A percentile compares a stretch with the other conserved stretches of the same genome.
These are phyloP conservation scores for Notamacropus eugenii DNA, from an alignment of 2,797 vertebrate genomes.

Conservation along the genomic window DNA sequence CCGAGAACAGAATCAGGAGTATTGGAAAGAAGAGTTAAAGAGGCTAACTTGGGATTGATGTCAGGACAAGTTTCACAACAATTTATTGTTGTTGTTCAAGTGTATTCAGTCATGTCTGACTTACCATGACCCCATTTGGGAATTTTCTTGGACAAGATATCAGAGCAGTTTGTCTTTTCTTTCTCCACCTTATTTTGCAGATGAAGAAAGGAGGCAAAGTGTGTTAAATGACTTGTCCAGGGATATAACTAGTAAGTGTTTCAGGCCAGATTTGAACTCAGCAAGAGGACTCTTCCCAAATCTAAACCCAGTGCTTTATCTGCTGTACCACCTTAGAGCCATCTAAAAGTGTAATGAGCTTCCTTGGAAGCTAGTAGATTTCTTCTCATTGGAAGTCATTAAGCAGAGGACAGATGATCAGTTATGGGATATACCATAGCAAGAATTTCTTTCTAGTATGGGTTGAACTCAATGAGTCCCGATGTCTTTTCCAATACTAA, in stretches of 20 bases:
- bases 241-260: neutral
- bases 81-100: neutral
- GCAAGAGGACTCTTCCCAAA: neutral
- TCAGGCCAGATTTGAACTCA: neutral
- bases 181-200: neutral
- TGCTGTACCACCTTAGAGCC: neutral
- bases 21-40: neutral
- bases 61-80: neutral
- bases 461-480: neutral
- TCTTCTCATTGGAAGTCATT: neutral
- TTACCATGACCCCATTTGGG: neutral
- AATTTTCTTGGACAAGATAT: neutral
- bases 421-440: neutral
- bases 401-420: neutral
- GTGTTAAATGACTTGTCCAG: neutral
- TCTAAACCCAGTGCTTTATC: neutral
- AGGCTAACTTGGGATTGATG: neutral
- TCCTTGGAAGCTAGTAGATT: neutral
- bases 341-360: neutral
- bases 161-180: neutral
- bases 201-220: neutral
- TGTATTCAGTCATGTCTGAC: neutral
- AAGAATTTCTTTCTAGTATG: neutral
- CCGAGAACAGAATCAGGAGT: neutral
- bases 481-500: neutral